Evolutionary conservation across 2,888 invertebrate genomes (phyloP), one percentile per base, ranked within the genome.

Genomic region (Acrobasis consociella): DNA sequence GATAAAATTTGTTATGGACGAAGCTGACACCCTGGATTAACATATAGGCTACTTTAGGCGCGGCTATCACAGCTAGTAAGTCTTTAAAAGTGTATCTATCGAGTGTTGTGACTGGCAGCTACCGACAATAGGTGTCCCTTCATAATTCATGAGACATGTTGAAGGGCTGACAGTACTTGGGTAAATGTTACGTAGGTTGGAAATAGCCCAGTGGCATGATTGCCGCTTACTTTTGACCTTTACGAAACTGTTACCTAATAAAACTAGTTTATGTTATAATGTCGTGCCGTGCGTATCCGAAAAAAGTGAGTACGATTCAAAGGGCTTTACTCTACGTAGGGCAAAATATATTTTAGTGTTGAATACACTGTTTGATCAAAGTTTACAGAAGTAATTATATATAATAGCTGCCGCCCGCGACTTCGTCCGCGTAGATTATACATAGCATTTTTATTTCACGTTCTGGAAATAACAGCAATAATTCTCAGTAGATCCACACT

Each of bases 171-270:
- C 39, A 53, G 37, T 52, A 31, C 31, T 10, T 37, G 9, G 11
- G 53, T 15, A 15, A 16, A 16, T 55, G 16, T 16, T 58, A 49
- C 58, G 58, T 49, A 58, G n/a, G 60, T 16, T 39, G 8, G 13
- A 60, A 50, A 59, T 37, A 59, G 49, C 46, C 13, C 38, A 17
- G 39, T 56, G 58, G 53, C 62, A 52, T 60, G 60, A 62, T 15
- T 39, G 60, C 51, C 51, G 39, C 39, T 50, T 51, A 51, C 51
- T 42, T 39, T 59, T 64, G 64, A 64, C 66, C 66, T 66, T 64
- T 65, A 38, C 51, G 46, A 56, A 31, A 9, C 10, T 46, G 42
- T 62, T 66, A 62, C 42, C 56, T 49, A 66, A 66, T 37, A 60
- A 52, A 66, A 60, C 49, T 58, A 58, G 58, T 37, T 58, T 49